A percentile compares a stretch with the other conserved stretches of the same genome.
Evolutionary conservation across 2,113 vertebrate species (phyloP).

Genomic region (Cyanoliseus patagonus): DNA sequence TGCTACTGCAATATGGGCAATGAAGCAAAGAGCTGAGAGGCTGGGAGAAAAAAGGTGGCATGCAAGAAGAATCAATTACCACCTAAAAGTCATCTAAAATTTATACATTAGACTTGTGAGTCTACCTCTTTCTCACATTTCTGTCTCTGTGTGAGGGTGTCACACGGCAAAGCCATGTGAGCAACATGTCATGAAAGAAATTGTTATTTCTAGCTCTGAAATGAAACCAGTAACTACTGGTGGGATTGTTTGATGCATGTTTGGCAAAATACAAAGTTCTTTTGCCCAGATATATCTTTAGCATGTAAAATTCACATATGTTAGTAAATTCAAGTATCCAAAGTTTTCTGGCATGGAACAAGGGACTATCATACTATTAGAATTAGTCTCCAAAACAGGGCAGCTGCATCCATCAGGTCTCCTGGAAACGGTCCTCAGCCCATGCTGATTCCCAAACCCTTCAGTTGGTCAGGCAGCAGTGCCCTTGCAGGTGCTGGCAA

Average conservation of each 20-base stretch:
- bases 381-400: background rate
- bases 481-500: background rate
- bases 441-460: background rate
- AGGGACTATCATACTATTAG: background rate
- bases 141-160: background rate
- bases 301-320: accelerated
- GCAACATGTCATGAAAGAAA: background rate
- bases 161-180: background rate
- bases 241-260: background rate
- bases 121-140: background rate
- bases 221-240: background rate
- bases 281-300: background rate
- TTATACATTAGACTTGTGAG: background rate
- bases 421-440: background rate
- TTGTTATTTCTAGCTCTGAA: background rate
- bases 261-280: background rate
- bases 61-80: background rate
- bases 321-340: background rate
- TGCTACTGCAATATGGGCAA: slow-evolving; percentile 1
- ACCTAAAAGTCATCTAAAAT: background rate
- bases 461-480: background rate
- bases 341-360: background rate
- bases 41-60: background rate
- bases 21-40: background rate
- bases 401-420: background rate